Percentiles rank a stretch among this genome's conserved stretches.
These are phyloP conservation scores for Crenuchus spilurus DNA, from an alignment of 2,797 vertebrate genomes.

Conservation along the genomic window DNA sequence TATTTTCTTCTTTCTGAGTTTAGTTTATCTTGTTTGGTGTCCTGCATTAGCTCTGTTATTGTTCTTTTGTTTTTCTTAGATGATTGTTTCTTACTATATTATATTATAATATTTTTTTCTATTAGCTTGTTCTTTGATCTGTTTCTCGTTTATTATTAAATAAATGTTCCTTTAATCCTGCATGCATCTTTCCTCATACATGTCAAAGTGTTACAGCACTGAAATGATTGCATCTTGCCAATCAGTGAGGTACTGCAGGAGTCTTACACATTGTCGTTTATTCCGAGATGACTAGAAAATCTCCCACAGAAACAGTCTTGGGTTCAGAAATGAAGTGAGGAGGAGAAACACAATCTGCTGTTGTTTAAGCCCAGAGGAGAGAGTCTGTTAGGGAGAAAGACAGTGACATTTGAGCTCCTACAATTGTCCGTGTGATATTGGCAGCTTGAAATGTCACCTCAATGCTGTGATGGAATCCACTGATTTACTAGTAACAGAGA, in stretches of 20 bases:
- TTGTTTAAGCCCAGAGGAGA: conserved; percentile 42
- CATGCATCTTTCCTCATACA: too few species aligned
- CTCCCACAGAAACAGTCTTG: conserved; percentile 14
- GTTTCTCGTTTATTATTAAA: too few species aligned
- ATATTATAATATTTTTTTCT: too few species aligned
- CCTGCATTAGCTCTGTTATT: too few species aligned
- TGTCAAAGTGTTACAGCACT: background rate
- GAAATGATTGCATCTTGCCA: background rate
- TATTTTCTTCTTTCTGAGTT: too few species aligned
- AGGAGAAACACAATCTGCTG: conserved; percentile 45
- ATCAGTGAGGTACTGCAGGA: background rate
- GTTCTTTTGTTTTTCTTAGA: too few species aligned
- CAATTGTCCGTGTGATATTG: conserved; percentile 24
- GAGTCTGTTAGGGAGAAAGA: conserved; percentile 42
- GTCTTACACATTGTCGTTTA: background rate
- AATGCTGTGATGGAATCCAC: conserved; percentile 1
- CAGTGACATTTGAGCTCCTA: conserved; percentile 22
- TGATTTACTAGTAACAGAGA: background rate
- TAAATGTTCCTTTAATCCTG: too few species aligned
- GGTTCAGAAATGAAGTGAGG: conserved; percentile 20
- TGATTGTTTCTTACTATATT: too few species aligned
- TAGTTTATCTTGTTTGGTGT: too few species aligned
- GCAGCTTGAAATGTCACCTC: conserved; percentile 25
- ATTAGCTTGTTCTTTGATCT: too few species aligned
- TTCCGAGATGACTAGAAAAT: too few species aligned